Evolutionary conservation across 2,113 vertebrate species (phyloP).

Genomic region (Trematocara macrostoma): DNA sequence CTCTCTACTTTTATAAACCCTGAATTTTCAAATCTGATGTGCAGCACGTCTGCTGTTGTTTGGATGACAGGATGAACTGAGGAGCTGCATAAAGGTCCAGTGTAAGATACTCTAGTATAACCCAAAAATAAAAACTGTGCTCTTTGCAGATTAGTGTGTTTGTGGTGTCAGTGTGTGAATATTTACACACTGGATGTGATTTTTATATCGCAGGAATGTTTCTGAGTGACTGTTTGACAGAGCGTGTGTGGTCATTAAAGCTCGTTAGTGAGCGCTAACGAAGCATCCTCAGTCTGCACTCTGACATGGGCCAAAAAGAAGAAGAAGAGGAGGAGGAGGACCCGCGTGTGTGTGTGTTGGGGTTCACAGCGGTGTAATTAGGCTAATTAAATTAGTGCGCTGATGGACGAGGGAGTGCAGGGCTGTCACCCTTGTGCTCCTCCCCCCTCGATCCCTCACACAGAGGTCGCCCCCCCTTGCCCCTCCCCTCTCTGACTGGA

Average conservation of each 20-base stretch:
- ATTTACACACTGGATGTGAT: background rate
- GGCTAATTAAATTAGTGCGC: conserved; percentile 75
- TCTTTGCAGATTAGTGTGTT: background rate
- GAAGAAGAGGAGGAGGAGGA: background rate
- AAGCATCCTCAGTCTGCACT: conserved; percentile 23
- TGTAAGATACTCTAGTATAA: background rate
- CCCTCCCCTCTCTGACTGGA: conserved; percentile 14
- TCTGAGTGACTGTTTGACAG: background rate
- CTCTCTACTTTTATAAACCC: background rate
- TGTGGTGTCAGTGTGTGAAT: background rate
- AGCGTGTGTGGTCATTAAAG: conserved; percentile 26
- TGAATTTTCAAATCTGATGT: background rate
- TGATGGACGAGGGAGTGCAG: conserved; percentile 70
- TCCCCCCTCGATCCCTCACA: conserved; percentile 17
- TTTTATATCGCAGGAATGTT: background rate
- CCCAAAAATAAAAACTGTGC: background rate
- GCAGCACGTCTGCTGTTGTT: background rate
- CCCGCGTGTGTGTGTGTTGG: background rate
- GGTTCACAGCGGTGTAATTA: conserved; percentile 63
- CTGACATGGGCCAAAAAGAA: conserved; percentile 26
- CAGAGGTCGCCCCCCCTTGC: conserved; percentile 27
- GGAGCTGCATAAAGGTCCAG: background rate
- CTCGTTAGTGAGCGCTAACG: conserved; percentile 56
- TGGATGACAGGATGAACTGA: background rate
- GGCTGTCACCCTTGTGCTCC: conserved; percentile 54